A percentile compares a stretch with the other conserved stretches of the same genome.
These are phyloP conservation scores for Tipula unca DNA, from an alignment of 2,888 invertebrate genomes.

Conservation along the genomic window DNA sequence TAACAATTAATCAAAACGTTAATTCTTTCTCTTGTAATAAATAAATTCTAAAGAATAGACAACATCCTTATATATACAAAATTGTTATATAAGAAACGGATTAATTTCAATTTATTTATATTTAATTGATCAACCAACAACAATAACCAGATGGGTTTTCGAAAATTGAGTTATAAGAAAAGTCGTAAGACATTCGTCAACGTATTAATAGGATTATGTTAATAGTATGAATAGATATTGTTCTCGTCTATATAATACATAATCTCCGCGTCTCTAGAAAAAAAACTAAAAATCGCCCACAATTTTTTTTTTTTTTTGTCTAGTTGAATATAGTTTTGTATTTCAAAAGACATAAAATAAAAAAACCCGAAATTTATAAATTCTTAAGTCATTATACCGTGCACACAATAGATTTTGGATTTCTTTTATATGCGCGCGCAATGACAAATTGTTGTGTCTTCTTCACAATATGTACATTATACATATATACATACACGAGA, in stretches of 20 bases:
- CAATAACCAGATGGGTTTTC: not conserved
- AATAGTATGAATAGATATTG: constrained; percentile 14
- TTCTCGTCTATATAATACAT: not conserved
- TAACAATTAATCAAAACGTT: constrained; percentile 8
- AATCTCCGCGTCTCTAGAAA: not conserved
- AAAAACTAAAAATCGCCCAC: constrained; percentile 2
- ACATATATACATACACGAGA: not conserved
- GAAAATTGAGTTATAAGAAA: not conserved
- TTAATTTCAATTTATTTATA: constrained; percentile 14
- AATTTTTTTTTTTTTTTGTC: not conserved
- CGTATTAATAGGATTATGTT: not conserved
- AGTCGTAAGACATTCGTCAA: not conserved
- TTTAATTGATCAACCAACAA: not conserved
- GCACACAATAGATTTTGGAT: not conserved
- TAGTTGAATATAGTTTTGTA: not conserved
- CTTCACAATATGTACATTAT: not conserved
- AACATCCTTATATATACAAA: not conserved
- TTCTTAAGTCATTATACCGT: not conserved
- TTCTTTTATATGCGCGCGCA: not conserved
- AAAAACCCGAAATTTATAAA: not conserved
- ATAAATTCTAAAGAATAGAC: not conserved
- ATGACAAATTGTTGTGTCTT: not conserved
- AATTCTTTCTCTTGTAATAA: not conserved
- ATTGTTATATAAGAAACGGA: not conserved
- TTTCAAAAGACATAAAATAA: not conserved